These are phyloP conservation scores for Corythaixoides concolor DNA, from an alignment of 2,113 vertebrate species.

Conservation along the genomic window DNA sequence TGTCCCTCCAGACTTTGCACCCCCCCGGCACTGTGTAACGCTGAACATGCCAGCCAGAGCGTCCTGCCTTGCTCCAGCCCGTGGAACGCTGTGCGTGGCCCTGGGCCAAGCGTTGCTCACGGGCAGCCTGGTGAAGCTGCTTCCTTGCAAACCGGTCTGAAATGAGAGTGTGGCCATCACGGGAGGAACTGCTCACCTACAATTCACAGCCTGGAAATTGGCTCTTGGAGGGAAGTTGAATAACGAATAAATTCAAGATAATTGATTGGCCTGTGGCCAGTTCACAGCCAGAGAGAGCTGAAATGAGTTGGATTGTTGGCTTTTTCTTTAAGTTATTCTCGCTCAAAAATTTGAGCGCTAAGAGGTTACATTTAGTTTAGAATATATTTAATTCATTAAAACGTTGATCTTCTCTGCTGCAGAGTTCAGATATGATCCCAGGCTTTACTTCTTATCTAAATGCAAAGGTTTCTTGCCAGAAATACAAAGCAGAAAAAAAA, in stretches of 20 bases:
- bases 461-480: conserved; percentile 26
- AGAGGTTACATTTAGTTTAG: conserved; percentile 52
- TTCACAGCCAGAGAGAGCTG: conserved; percentile 35
- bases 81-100: rapidly evolving
- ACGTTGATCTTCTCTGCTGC: conserved; percentile 9
- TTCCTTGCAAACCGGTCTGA: background rate
- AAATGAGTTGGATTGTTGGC: conserved; percentile 48
- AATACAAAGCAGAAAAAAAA: background rate
- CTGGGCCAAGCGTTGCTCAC: background rate
- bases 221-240: background rate
- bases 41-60: background rate
- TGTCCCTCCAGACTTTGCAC: background rate
- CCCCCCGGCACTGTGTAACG: background rate
- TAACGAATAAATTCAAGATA: conserved; percentile 51
- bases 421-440: conserved; percentile 36
- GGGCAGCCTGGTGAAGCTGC: background rate
- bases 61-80: background rate
- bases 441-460: conserved; percentile 51
- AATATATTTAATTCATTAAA: conserved; percentile 64
- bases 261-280: conserved; percentile 61
- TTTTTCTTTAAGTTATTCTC: conserved; percentile 45
- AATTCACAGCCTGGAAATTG: conserved; percentile 28
- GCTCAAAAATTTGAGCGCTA: conserved; percentile 7
- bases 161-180: background rate
- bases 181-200: background rate